Evolutionary conservation across 64 coral and sea anemone genomes (phyloP), one percentile per base, ranked within the genome.

Genomic region (Actinia tenebrosa): DNA sequence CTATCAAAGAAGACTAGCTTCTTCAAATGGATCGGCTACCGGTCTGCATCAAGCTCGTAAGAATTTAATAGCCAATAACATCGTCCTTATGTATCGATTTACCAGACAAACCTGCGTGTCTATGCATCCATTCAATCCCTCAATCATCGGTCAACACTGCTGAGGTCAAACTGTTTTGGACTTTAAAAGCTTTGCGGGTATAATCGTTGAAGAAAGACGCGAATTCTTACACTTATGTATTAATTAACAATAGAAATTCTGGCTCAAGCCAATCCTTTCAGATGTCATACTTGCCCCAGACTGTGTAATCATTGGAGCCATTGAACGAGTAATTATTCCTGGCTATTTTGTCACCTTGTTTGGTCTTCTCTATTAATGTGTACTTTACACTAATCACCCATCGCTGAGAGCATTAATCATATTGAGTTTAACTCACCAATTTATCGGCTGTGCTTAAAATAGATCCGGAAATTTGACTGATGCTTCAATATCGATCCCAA

Each of bases 71-170:
- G 8, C 23, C 20, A 75, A 14, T 75, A 37, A 75, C 26, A 26
- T 75, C n/a, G 69, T 75, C 26, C 25, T 75, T 75, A 42, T 75
- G 69, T 27, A 75, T 75, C 69, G 69, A 75, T 30, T 75, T 75
- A 42, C 69, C 30, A 43, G 69, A 75, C 69, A 42, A 75, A 75
- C 23, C 26, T 10, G 20, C 25, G 27, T 75, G 42, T 75, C 69
- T 25, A 37, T 75, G 26, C n/a, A n/a, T 75, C 69, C 2, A 42
- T 13, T 75, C 25, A 30, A 16, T 42, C 26, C 69, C 26, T 75
- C 69, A 75, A 75, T 75, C 69, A 75, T 75, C 69, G 26, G 20
- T 25, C 26, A 75, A 30, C 25, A 27, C 69, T 75, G 26, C 69
- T 75, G 11, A 75, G 69, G 69, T 75, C 69, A 75, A 30, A 42